A percentile compares a stretch with the other conserved stretches of the same genome.
Conservation (phyloP, 1,140 invertebrate genomes). For the Leptonema lineaticorne region DNA sequence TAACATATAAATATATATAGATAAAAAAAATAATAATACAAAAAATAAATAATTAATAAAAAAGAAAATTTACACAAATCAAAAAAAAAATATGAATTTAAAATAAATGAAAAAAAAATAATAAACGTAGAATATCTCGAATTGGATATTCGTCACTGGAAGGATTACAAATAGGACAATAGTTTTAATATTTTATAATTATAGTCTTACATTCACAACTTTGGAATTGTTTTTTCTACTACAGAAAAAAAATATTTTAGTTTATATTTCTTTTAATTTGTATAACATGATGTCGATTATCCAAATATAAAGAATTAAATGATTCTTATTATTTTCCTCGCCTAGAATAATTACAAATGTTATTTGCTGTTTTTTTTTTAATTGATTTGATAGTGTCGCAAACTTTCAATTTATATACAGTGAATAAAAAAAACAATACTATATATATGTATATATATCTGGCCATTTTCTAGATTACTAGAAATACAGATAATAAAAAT, state of each 20-base stretch:
- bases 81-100: slow-evolving; percentile 20
- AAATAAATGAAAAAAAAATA: slow-evolving; percentile 16
- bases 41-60: background rate
- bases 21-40: no score
- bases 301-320: slow-evolving; percentile 39
- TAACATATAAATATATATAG: background rate
- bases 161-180: slow-evolving; percentile 3
- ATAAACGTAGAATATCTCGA: slow-evolving; percentile 25
- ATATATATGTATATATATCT: no score
- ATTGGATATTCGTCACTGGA: slow-evolving; percentile 16
- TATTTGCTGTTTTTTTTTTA: no score
- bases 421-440: slow-evolving; percentile 17
- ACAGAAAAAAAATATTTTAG: slow-evolving; percentile 29
- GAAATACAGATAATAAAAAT: no score
- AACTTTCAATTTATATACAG: slow-evolving; percentile 35
- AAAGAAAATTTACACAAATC: slow-evolving; percentile 17
- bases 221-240: slow-evolving; percentile 35
- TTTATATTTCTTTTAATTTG: no score
- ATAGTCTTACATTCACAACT: slow-evolving; percentile 34
- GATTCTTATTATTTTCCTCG: slow-evolving; percentile 29
- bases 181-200: slow-evolving; percentile 29
- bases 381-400: slow-evolving; percentile 37
- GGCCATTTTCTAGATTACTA: slow-evolving; percentile 19
- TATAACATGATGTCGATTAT: slow-evolving; percentile 38
- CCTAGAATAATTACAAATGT: slow-evolving; percentile 37